These are phyloP conservation scores for Falco naumanni DNA, from an alignment of 2,797 vertebrate genomes.

Conservation along the genomic window DNA sequence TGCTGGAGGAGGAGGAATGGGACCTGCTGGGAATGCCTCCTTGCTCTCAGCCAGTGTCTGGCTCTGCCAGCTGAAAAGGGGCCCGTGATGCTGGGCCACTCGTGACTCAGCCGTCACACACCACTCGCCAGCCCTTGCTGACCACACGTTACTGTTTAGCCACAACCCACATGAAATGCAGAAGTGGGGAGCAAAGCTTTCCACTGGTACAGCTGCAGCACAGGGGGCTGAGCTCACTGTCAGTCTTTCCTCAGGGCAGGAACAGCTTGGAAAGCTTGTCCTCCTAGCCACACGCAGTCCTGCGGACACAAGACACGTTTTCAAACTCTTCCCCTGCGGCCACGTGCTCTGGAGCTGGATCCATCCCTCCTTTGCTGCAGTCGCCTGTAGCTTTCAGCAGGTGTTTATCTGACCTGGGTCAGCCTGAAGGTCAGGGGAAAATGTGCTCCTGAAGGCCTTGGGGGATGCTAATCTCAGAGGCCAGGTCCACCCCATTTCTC, in stretches of 20 bases:
- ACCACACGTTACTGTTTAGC: slow-evolving; percentile 5
- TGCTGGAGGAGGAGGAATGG: background rate
- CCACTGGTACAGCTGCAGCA: background rate
- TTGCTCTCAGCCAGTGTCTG: rapidly evolving
- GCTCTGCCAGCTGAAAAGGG: background rate
- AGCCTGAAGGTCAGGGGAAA: background rate
- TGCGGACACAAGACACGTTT: rapidly evolving
- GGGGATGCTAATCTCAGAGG: background rate
- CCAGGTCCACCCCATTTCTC: background rate
- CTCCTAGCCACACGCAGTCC: background rate
- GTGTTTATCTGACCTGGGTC: background rate
- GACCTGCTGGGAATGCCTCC: background rate
- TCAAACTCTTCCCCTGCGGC: background rate
- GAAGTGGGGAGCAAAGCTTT: slow-evolving; percentile 55
- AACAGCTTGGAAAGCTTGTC: background rate
- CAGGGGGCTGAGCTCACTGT: background rate
- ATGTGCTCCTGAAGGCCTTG: background rate
- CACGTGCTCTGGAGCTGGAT: background rate
- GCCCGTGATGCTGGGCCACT: background rate
- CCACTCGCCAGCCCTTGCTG: background rate
- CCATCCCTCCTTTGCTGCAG: background rate
- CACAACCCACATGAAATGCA: background rate
- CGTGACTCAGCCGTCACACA: background rate
- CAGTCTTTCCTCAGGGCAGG: background rate
- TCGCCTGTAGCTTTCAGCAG: background rate